Evolutionary conservation across 2,888 invertebrate genomes (phyloP), one percentile per base, ranked within the genome.

Genomic region (Monochamus alternatus): DNA sequence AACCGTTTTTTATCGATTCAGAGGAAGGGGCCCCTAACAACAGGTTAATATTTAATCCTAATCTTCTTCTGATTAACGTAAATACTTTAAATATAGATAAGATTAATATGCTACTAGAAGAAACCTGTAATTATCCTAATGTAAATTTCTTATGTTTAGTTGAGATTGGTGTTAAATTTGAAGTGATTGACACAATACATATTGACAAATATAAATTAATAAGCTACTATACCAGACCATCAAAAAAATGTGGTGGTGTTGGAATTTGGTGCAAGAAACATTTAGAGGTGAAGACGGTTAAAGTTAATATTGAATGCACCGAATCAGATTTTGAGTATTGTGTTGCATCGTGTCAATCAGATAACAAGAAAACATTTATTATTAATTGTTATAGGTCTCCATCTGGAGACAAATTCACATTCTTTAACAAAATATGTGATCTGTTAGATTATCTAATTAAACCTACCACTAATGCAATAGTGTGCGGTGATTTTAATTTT

Each of bases 401-500:
- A 12, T 70, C 70, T 31, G 70, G 70, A 10, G 47, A 70, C 59
- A 47, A 12, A 43, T 58, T 60, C 44, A 43, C 59, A 44, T 70
- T 70, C 60, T 38, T 70, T 38, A 59, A 60, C 44, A 44, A 44
- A n/a, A 70, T 70, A 44, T 44, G 30, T 43, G 60, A 60, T 38
- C 59, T 38, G 38, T 38, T 70, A 60, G 44, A 70, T 60, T 60
- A 59, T 44, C 10, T 70, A 47, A 44, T 44, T 70, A 70, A 70
- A 47, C 30, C 70, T 59, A 55, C 52, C 31, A 32, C 14, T 14
- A 69, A 69, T 69, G 38, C 32, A 9, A 69, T 69, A 58, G 31
- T 32, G 32, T 70, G 70, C 60, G 70, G 70, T 43, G 67, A 70
- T 60, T 70, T 60, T 31, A 70, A 70, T 60, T 70, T 47, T 12